Conservation (phyloP, 2,888 invertebrate genomes). For the Aricia artaxerxes region DNA sequence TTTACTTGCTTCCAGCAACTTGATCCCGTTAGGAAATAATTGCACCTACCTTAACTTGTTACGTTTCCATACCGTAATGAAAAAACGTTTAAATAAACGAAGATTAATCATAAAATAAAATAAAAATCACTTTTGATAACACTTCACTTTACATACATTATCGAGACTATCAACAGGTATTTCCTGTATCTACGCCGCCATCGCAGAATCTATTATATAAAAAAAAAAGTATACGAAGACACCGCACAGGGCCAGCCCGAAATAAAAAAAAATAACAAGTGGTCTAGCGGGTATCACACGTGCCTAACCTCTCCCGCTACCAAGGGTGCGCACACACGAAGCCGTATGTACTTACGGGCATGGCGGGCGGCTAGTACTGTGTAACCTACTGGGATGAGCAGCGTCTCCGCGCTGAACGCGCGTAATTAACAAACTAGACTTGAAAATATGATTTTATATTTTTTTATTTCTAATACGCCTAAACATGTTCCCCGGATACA, state of each 20-base stretch:
- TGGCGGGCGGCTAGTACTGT: constrained; percentile 68
- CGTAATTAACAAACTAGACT: no score
- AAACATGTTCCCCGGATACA: no score
- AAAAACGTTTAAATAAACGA: not conserved
- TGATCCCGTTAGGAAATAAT: not conserved
- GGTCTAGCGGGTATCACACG: not conserved
- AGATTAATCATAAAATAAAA: not conserved
- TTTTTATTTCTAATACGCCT: no score
- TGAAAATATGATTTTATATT: no score
- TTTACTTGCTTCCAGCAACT: not conserved
- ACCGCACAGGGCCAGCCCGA: not conserved
- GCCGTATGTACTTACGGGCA: constrained; percentile 73
- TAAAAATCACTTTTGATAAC: not conserved
- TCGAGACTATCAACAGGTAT: not conserved
- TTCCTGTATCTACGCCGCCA: not conserved
- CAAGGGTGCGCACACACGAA: constrained; percentile 1
- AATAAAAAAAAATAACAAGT: not conserved
- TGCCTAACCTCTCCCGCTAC: constrained; percentile 6
- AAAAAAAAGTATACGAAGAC: not conserved
- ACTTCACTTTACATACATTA: not conserved
- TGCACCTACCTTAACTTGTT: not conserved
- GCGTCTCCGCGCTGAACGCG: constrained; percentile 77
- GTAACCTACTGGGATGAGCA: constrained; percentile 77
- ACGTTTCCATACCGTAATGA: not conserved
- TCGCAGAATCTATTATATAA: not conserved